Evolutionary conservation across 2,113 vertebrate genomes (phyloP), one percentile per base, ranked within the genome.

Genomic region (Verasper variegatus): DNA sequence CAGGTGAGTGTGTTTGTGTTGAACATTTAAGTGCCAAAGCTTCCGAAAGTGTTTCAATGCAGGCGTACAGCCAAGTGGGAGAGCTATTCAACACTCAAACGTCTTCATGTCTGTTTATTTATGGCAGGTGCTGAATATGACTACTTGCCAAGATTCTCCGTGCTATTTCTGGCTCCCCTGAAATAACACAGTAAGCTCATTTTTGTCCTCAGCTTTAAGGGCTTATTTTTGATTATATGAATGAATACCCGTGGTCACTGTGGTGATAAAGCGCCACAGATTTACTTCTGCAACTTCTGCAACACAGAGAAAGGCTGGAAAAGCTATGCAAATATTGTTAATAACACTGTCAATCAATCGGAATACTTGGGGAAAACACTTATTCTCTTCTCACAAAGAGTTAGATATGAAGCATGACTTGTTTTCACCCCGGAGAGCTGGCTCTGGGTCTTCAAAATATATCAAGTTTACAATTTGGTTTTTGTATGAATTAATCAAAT

Each of bases 101-200:
- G 10, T 89, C 70, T 84, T 81, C 57, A 67, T 80, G 78, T 84
- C 76, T 87, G 78, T 76, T 74, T 90, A 80, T 85, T 85, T 84
- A 80, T 82, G 75, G 80, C 77, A 86, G 80, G 78, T 81, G 82
- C 63, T 75, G 82, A 84, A 71, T 71, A 68, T 80, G 24, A 69
- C 31, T 58, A 67, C 74, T 74, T 81, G 88, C 91, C 88, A 92
- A 87, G 57, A 89, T 73, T 79, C 71, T 71, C 62, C 35, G 61
- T 37, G 75, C 89, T 92, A 89, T 90, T 92, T 89, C 62, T 68
- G 83, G 51, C 73, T 70, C 24, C 60, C 57, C 82, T 70, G 71
- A 88, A 88, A 89, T 77, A 87, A 78, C 71, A 78, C 82, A 72
- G 66, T 73, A 76, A 81, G 66, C 68, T 75, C 18, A 13, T 82